A percentile compares a stretch with the other conserved stretches of the same genome.
Evolutionary conservation across 2,113 vertebrate species (phyloP).

Genomic region (Hyperopisus bebe): DNA sequence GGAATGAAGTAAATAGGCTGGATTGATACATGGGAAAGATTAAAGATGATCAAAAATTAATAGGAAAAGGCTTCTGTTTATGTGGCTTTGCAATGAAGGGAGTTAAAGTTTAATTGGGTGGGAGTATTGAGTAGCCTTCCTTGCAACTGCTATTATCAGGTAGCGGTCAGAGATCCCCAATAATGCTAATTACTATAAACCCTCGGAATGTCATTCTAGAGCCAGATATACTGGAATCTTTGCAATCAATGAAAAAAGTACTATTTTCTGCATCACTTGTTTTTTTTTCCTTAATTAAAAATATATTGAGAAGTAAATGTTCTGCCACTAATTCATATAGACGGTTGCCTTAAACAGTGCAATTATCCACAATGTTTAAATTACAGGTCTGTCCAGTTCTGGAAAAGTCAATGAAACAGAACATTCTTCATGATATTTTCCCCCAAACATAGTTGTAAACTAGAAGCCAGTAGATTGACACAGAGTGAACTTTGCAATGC

Average conservation of each 20-base stretch:
- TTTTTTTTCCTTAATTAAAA: neutral
- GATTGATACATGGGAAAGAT: slow-evolving; percentile 22
- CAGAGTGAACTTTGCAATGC: neutral
- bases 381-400: neutral
- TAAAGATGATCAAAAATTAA: slow-evolving; percentile 18
- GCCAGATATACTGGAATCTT: neutral
- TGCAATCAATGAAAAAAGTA: neutral
- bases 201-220: neutral
- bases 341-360: neutral
- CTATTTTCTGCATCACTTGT: neutral
- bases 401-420: neutral
- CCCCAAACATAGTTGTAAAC: neutral
- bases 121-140: slow-evolving; percentile 15
- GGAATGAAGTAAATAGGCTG: neutral
- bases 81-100: neutral
- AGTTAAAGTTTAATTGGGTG: slow-evolving; percentile 18
- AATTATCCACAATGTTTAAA: neutral
- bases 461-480: neutral
- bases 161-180: neutral
- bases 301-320: neutral
- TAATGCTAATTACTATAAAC: neutral
- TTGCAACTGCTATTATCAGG: slow-evolving; percentile 5
- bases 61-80: neutral
- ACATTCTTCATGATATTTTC: neutral
- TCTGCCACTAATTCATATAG: neutral